phyloP scores from a whole-genome alignment of 2,888 invertebrate species.

The Andrena trimmerana region DNA sequence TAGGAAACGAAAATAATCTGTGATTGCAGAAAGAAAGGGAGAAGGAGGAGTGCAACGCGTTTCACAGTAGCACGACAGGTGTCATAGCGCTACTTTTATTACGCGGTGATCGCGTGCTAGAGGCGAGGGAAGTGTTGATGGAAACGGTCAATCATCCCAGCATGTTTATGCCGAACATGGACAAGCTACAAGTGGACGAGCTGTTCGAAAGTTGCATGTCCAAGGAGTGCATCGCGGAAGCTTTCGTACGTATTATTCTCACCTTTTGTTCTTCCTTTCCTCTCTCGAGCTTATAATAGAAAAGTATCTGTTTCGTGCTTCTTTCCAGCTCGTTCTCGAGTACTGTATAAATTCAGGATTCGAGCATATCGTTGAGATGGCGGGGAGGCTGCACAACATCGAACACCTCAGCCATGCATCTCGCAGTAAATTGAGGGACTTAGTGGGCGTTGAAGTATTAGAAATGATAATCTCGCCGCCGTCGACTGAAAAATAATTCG shows the following conservation, averaged over 20 bases:
- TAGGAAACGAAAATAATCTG: neutral
- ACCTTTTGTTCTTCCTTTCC: conserved; percentile 1
- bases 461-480: neutral
- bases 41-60: fast-evolving
- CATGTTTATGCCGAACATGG: conserved; percentile 86
- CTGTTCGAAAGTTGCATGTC: conserved; percentile 87
- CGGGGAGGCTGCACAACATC: conserved; percentile 80
- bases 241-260: conserved; percentile 84
- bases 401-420: conserved; percentile 86
- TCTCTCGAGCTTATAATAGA: neutral
- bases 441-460: conserved; percentile 85
- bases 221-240: conserved; percentile 86
- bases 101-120: conserved; percentile 86
- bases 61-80: conserved; percentile 23
- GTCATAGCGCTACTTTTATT: conserved; percentile 80
- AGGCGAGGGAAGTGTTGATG: conserved; percentile 78
- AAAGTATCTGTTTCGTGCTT: neutral
- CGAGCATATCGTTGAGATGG: conserved; percentile 85
- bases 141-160: conserved; percentile 75
- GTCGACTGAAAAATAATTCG: conserved; percentile 9
- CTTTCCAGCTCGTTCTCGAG: conserved; percentile 86
- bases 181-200: conserved; percentile 85
- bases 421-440: conserved; percentile 85
- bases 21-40: neutral
- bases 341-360: conserved; percentile 88